Evolutionary conservation across 2,888 invertebrate species (phyloP), one percentile per base, ranked within the genome.

Genomic region (Trichopria drosophilae): DNA sequence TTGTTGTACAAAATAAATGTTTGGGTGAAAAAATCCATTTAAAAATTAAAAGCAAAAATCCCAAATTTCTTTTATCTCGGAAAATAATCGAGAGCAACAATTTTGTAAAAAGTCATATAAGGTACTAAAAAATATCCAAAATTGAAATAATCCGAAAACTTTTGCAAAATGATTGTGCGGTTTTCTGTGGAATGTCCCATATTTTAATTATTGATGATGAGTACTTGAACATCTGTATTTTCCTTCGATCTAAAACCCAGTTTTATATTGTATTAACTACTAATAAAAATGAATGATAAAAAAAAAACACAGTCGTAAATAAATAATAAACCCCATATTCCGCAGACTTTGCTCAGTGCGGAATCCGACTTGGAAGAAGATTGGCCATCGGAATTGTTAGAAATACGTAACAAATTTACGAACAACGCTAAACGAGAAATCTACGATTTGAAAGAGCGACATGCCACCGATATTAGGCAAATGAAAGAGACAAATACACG

Each of bases 371-470:
- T 85, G 68, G 82, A 85, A 72, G 84, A 86, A 46, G 81, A 80
- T 64, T 88, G 88, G 87, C 88, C 89, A 29, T 76, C 83, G 53
- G 89, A 90, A 76, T 78, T 90, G 59, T 79, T 88, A 42, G 82
- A 86, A 58, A 75, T 90, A 28, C 78, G 87, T 12, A 85, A 88
- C 75, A 85, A 84, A 76, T 86, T 90, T 57, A 83, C 86, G 44
- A 82, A 82, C 16, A 85, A 85, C 68, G 82, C 83, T 65, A 81
- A 82, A 68, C 72, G 77, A 53, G 80, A 84, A 71, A 81, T 84
- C 19, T 80, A 79, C 29, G 79, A 81, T 53, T 62, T 84, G 55
- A 79, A 80, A 65, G 76, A 79, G 35, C 75, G 77, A 60, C 82
- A 85, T 71, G 79, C 81, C 53, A 79, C 79, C 34, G 88, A 89